Conservation (phyloP, 2,888 invertebrate species). For the Oscheius sp. region DNA sequence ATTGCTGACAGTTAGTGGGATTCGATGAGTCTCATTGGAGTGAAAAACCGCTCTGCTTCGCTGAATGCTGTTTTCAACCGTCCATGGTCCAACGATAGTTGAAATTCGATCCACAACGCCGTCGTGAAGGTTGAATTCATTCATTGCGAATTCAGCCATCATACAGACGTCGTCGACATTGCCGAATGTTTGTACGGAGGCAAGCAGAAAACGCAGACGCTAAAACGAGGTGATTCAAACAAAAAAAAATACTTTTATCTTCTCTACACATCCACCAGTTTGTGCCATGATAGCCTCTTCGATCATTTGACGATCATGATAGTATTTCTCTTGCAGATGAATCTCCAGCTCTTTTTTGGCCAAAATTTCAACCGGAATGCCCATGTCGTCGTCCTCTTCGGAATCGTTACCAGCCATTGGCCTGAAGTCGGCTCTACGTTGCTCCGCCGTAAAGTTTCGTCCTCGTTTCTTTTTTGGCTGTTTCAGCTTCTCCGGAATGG, state of each 20-base stretch:
- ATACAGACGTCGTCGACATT: slow-evolving; percentile 51
- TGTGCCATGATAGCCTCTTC: slow-evolving; percentile 18
- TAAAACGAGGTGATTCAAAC: too few species aligned
- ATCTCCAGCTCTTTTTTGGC: slow-evolving; percentile 14
- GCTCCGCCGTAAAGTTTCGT: not conserved
- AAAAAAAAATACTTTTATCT: slow-evolving; percentile 15
- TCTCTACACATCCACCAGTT: slow-evolving; percentile 28
- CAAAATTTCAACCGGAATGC: not conserved
- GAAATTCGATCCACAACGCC: slow-evolving; percentile 54
- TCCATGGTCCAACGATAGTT: slow-evolving; percentile 52
- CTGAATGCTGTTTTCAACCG: slow-evolving; percentile 42
- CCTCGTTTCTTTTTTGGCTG: not conserved
- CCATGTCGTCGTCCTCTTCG: slow-evolving; percentile 15
- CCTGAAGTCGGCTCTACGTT: slow-evolving; percentile 17
- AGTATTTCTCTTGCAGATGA: slow-evolving; percentile 10
- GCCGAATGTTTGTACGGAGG: slow-evolving; percentile 56
- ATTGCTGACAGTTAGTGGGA: slow-evolving; percentile 43
- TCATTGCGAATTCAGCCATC: slow-evolving; percentile 55
- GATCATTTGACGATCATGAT: slow-evolving; percentile 12
- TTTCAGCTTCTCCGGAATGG: not conserved
- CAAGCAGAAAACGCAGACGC: slow-evolving; percentile 52
- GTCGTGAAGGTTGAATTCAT: slow-evolving; percentile 53
- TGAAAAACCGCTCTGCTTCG: slow-evolving; percentile 51
- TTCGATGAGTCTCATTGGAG: slow-evolving; percentile 57
- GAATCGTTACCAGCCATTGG: slow-evolving; percentile 11